These are phyloP conservation scores for Thymallus thymallus DNA, from an alignment of 2,113 vertebrate genomes.

Conservation along the genomic window DNA sequence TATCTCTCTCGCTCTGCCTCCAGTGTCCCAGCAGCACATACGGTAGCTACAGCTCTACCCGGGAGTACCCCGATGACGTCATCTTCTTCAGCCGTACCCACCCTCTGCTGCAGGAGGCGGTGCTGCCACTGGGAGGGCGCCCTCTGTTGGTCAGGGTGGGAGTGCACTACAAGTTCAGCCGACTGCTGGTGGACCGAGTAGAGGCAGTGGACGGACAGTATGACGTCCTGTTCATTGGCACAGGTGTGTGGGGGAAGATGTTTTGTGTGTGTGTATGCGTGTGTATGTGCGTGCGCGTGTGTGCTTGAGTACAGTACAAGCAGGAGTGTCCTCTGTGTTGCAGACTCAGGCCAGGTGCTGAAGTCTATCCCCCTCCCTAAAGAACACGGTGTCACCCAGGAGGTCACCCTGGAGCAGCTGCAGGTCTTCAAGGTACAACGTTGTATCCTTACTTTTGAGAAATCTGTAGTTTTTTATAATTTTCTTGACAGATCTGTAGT, in stretches of 20 bases:
- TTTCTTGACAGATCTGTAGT: not conserved
- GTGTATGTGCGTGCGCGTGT: too few species aligned
- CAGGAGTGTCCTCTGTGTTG: conserved; percentile 6
- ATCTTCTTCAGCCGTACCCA: conserved; percentile 83
- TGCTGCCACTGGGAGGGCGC: conserved; percentile 71
- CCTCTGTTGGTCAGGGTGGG: conserved; percentile 79
- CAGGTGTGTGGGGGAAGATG: conserved; percentile 57
- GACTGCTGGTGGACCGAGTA: conserved; percentile 77
- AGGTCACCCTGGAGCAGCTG: conserved; percentile 78
- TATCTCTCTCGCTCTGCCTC: not conserved
- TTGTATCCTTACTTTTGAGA: not conserved
- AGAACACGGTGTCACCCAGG: conserved; percentile 65
- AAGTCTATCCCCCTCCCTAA: conserved; percentile 74
- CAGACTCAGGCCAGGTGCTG: conserved; percentile 78
- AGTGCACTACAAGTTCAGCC: conserved; percentile 76
- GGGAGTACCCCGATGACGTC: conserved; percentile 80
- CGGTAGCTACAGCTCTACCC: conserved; percentile 76
- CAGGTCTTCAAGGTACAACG: conserved; percentile 77
- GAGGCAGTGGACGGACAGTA: conserved; percentile 78
- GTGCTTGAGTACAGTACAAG: not conserved
- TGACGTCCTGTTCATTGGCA: conserved; percentile 80
- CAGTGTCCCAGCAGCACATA: conserved; percentile 82
- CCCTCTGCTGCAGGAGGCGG: conserved; percentile 73
- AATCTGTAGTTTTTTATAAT: not conserved
- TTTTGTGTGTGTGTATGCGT: not conserved